Conservation (phyloP, 2,113 vertebrate genomes). For the Serranochromis macrocephalus region DNA sequence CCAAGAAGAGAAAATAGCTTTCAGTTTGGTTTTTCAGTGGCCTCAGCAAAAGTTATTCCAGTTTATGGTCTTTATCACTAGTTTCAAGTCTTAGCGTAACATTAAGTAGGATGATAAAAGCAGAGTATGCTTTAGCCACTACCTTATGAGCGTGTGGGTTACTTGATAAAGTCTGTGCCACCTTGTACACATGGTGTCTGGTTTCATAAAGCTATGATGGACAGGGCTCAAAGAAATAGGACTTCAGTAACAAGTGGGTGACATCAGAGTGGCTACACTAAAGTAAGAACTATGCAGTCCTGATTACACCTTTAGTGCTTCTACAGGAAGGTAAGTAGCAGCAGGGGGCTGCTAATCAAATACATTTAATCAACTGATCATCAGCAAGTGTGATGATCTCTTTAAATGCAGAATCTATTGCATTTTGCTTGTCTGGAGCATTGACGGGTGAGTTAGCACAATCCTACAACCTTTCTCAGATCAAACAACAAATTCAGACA, state of each 20-base stretch:
- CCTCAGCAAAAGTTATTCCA: neutral
- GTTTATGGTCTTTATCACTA: neutral
- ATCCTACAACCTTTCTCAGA: neutral
- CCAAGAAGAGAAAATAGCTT: neutral
- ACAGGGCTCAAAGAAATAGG: neutral
- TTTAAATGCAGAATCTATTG: neutral
- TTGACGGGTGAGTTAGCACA: neutral
- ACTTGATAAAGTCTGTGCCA: neutral
- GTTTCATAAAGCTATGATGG: neutral
- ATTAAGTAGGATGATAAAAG: neutral
- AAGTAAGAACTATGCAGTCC: neutral
- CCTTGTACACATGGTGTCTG: neutral
- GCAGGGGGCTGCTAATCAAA: neutral
- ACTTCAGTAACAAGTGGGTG: neutral
- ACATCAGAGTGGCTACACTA: neutral
- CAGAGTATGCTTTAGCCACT: neutral
- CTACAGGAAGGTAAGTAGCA: neutral
- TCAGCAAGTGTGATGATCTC: neutral
- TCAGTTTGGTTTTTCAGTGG: neutral
- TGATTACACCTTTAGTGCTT: neutral
- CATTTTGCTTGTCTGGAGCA: neutral
- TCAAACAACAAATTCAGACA: neutral
- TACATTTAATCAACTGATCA: neutral
- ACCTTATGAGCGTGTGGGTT: neutral
- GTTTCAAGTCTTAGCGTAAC: neutral